A percentile compares a stretch with the other conserved stretches of the same genome.
Evolutionary conservation across 1,140 invertebrate genomes (phyloP).

Genomic region (Calliphora vicina): DNA sequence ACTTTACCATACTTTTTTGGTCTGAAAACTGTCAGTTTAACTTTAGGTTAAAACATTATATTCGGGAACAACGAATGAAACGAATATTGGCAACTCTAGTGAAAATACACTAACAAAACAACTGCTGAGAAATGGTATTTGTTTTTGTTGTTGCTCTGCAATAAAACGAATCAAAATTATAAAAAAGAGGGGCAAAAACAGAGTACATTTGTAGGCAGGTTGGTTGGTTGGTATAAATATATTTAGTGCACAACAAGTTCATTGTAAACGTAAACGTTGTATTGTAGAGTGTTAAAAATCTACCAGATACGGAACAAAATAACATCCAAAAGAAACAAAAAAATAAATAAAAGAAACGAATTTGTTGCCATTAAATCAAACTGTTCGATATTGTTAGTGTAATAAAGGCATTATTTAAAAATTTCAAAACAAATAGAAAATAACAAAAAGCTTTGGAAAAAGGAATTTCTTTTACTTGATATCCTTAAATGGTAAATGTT

Average conservation of each 20-base stretch:
- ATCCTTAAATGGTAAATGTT: too few relatives aligned
- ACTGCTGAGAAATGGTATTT: too few relatives aligned
- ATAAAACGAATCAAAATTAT: background rate
- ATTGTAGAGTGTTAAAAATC: background rate
- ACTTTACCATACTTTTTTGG: too few relatives aligned
- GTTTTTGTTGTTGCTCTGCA: background rate
- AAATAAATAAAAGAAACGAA: background rate
- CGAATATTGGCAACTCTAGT: too few relatives aligned
- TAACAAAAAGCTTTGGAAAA: too few relatives aligned
- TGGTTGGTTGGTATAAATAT: background rate
- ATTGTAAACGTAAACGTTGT: constrained; percentile 27
- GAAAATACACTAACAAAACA: too few relatives aligned
- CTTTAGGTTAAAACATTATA: too few relatives aligned
- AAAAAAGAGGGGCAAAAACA: background rate
- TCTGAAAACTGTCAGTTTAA: too few relatives aligned
- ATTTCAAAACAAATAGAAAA: background rate
- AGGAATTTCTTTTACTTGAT: too few relatives aligned
- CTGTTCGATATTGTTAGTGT: background rate
- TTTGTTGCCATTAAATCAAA: background rate
- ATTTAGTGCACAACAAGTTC: background rate
- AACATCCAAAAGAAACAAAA: background rate
- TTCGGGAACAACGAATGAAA: too few relatives aligned
- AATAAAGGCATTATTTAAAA: background rate
- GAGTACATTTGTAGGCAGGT: background rate
- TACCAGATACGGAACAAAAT: constrained; percentile 8